A percentile compares a stretch with the other conserved stretches of the same genome.
Conservation (phyloP, 2,888 invertebrate species). For the Digitonthophagus gazella region DNA sequence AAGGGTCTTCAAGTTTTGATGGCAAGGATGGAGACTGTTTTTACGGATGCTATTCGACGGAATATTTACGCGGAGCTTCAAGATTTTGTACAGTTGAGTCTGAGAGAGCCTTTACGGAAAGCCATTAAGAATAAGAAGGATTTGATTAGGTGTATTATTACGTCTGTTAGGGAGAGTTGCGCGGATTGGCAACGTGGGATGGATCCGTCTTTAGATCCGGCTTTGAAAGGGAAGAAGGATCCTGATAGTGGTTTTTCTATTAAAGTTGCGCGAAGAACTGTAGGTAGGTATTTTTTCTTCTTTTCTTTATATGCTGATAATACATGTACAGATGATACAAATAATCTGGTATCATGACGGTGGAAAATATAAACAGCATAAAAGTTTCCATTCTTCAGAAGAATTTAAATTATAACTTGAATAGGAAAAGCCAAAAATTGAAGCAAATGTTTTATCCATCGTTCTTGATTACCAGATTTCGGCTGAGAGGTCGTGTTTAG, state of each 20-base stretch:
- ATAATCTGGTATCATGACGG: no score
- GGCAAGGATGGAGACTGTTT: slow-evolving; percentile 97
- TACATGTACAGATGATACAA: no score
- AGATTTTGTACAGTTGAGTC: slow-evolving; percentile 87
- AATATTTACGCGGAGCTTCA: slow-evolving; percentile 96
- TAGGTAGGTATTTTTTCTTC: slow-evolving; percentile 60
- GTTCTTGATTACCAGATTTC: no score
- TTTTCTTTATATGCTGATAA: no score
- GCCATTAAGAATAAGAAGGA: slow-evolving; percentile 98
- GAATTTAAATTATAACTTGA: no score
- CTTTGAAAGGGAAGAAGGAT: slow-evolving; percentile 90
- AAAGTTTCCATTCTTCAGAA: no score
- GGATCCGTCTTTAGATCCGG: slow-evolving; percentile 90
- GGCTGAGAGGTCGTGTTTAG: no score
- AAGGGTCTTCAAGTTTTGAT: slow-evolving; percentile 96
- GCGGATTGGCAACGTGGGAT: slow-evolving; percentile 94
- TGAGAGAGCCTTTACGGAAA: slow-evolving; percentile 91
- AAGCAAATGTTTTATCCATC: no score
- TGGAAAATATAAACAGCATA: no score
- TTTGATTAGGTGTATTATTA: slow-evolving; percentile 87
- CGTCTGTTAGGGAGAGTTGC: slow-evolving; percentile 95
- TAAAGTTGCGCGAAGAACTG: slow-evolving; percentile 88
- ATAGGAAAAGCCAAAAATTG: no score
- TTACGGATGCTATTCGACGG: slow-evolving; percentile 83
- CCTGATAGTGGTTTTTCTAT: slow-evolving; percentile 88